Evolutionary conservation across 2,113 vertebrate species (phyloP).

Genomic region (Lanius ludovicianus): DNA sequence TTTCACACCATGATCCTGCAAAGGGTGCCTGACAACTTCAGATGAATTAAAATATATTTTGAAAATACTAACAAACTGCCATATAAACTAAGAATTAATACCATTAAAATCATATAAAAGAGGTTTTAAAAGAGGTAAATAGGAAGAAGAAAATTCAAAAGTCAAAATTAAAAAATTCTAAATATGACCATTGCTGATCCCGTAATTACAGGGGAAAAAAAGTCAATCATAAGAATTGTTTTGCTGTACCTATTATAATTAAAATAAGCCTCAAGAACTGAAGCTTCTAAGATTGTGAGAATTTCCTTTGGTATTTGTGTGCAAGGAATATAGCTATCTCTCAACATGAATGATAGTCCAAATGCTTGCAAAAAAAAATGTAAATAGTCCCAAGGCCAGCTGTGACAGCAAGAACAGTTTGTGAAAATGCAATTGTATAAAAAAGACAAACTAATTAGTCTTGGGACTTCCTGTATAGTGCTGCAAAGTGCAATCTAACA

Average conservation of each 20-base stretch:
- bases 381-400: conserved; percentile 59
- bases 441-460: conserved; percentile 53
- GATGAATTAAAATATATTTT: not conserved
- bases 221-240: not conserved
- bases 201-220: not conserved
- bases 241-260: not conserved
- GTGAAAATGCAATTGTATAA: conserved; percentile 37
- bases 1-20: not conserved
- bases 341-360: conserved; percentile 35
- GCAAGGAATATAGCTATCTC: conserved; percentile 14
- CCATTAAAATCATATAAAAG: not conserved
- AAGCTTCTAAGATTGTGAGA: not conserved
- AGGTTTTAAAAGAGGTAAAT: not conserved
- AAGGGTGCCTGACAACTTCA: not conserved
- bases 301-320: conserved; percentile 46
- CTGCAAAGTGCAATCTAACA: conserved; percentile 30
- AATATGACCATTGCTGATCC: not conserved
- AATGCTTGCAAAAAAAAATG: not conserved
- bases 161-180: not conserved
- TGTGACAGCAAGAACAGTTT: conserved; percentile 50
- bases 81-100: not conserved
- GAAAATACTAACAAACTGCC: not conserved
- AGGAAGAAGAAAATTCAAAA: not conserved
- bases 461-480: conserved; percentile 28
- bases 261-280: conserved; percentile 29